phyloP scores from a whole-genome alignment of 2,888 invertebrate species.

The Folsomia candida region DNA sequence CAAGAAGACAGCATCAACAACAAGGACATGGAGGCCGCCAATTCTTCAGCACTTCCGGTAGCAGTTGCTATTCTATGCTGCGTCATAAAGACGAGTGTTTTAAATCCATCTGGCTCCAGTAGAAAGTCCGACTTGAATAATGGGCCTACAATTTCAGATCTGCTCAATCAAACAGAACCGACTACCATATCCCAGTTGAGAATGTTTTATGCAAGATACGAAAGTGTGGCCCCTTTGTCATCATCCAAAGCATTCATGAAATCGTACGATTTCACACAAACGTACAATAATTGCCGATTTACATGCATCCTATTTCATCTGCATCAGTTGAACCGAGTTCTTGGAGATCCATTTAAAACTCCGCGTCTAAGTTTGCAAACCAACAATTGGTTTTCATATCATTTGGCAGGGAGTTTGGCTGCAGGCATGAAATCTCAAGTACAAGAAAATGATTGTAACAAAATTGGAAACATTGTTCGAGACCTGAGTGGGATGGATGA shows the following conservation, averaged over 20 bases:
- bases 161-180: neutral
- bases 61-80: slow-evolving; percentile 16
- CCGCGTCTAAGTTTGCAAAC: slow-evolving; percentile 31
- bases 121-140: neutral
- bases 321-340: slow-evolving; percentile 37
- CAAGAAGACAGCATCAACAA: neutral
- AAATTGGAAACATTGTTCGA: neutral
- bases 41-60: neutral
- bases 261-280: slow-evolving; percentile 32
- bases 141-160: neutral
- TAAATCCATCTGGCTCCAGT: slow-evolving; percentile 15
- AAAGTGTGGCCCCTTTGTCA: slow-evolving; percentile 15
- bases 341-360: slow-evolving; percentile 36
- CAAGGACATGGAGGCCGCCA: neutral
- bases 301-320: slow-evolving; percentile 34
- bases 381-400: slow-evolving; percentile 31
- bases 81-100: slow-evolving; percentile 26
- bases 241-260: slow-evolving; percentile 25
- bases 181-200: slow-evolving; percentile 6
- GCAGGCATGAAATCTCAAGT: no score
- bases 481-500: neutral
- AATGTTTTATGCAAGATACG: slow-evolving; percentile 24
- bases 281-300: slow-evolving; percentile 34
- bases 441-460: no score
- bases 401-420: slow-evolving; percentile 2